Evolutionary conservation across 2,888 invertebrate species (phyloP).

Genomic region (Caenorhabditis zanzibari): DNA sequence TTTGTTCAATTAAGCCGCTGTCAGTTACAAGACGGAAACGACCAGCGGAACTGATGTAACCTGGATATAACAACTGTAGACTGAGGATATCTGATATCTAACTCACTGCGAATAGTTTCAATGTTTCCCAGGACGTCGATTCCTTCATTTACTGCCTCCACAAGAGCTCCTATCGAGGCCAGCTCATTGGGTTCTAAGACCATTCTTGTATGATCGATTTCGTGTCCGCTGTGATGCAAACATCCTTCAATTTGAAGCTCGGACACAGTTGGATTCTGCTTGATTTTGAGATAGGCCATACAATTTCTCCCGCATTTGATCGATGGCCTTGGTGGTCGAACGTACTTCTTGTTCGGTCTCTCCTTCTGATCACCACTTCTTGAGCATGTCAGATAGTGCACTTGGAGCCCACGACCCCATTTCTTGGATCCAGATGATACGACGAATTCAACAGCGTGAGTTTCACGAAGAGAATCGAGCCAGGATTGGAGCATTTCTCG

Average conservation of each 20-base stretch:
- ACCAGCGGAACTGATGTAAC: conserved; percentile 61
- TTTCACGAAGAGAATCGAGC: conserved; percentile 70
- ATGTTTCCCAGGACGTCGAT: conserved; percentile 57
- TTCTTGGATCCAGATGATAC: conserved; percentile 74
- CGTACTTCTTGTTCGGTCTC: conserved; percentile 73
- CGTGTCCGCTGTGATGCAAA: conserved; percentile 72
- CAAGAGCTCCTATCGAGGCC: conserved; percentile 46
- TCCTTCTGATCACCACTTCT: conserved; percentile 75
- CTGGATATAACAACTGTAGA: neutral
- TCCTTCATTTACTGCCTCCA: conserved; percentile 62
- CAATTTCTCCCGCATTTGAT: conserved; percentile 75
- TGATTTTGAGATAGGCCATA: conserved; percentile 75
- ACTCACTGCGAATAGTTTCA: conserved; percentile 42
- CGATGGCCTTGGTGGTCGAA: conserved; percentile 70
- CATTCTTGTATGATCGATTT: conserved; percentile 70
- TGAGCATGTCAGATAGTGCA: conserved; percentile 73
- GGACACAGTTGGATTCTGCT: conserved; percentile 72
- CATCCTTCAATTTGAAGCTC: conserved; percentile 74
- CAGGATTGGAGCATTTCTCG: conserved; percentile 69
- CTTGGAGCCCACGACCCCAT: conserved; percentile 72
- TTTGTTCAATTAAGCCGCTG: conserved; percentile 61
- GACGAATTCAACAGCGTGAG: conserved; percentile 73
- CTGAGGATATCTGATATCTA: neutral
- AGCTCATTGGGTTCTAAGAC: conserved; percentile 67
- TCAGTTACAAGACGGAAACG: conserved; percentile 71